phyloP scores from a whole-genome alignment of 2,113 vertebrate genomes.

The Bolborhynchus lineola region DNA sequence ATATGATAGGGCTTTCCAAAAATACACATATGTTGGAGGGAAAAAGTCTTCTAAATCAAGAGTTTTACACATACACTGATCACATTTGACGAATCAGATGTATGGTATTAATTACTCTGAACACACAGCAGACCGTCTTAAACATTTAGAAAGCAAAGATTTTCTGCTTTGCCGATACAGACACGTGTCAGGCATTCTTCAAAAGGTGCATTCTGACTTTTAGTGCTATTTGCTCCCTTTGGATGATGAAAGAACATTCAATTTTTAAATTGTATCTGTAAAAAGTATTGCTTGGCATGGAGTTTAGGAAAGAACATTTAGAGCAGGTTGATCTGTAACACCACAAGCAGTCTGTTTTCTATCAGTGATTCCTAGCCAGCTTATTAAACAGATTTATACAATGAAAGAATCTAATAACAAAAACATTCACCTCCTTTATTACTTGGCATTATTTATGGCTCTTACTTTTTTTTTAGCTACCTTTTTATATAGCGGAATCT shows the following conservation, averaged over 20 bases:
- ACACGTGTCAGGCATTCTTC: neutral
- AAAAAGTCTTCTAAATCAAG: constrained; percentile 65
- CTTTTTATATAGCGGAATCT: constrained; percentile 76
- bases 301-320: constrained; percentile 68
- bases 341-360: constrained; percentile 82
- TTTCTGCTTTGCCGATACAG: neutral
- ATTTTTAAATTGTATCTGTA: constrained; percentile 76
- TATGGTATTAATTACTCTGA: constrained; percentile 65
- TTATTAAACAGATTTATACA: constrained; percentile 87
- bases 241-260: constrained; percentile 74
- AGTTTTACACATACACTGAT: constrained; percentile 59
- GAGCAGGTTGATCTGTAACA: constrained; percentile 78
- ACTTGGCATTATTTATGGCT: constrained; percentile 82
- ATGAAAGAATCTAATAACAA: constrained; percentile 85
- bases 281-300: constrained; percentile 73
- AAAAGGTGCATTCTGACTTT: constrained; percentile 42
- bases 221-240: constrained; percentile 63
- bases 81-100: constrained; percentile 63
- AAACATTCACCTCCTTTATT: constrained; percentile 84
- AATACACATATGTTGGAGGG: constrained; percentile 65
- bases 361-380: constrained; percentile 80
- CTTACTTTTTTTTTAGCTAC: constrained; percentile 74
- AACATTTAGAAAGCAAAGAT: neutral
- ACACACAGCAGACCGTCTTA: constrained; percentile 27
- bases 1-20: constrained; percentile 71